Evolutionary conservation across 2,888 invertebrate genomes (phyloP).

Genomic region (Rhingia campestris): DNA sequence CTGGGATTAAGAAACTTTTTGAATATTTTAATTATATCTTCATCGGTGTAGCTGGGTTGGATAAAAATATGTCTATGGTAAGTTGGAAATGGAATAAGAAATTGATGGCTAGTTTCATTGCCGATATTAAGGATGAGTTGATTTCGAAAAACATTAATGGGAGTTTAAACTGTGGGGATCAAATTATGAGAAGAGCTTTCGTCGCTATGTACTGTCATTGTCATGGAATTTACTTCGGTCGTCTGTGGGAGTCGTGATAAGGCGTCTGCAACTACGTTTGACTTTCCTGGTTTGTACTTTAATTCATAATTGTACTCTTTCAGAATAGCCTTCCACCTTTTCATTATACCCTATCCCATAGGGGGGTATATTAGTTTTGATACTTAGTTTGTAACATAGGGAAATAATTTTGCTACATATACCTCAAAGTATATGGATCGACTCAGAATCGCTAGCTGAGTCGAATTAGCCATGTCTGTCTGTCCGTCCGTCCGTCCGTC

Average conservation of each 20-base stretch:
- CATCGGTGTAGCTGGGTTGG: constrained; percentile 5
- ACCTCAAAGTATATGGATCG: too few relatives aligned
- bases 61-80: constrained; percentile 12
- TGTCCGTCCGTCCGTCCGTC: too few relatives aligned
- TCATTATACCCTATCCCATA: too few relatives aligned
- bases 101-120: background rate
- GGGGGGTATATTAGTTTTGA: too few relatives aligned
- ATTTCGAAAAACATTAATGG: constrained; percentile 38
- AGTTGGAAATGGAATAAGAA: background rate
- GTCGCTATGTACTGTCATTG: constrained; percentile 18
- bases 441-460: too few relatives aligned
- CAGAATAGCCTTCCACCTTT: background rate
- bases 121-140: constrained; percentile 31
- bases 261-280: background rate
- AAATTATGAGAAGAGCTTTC: constrained; percentile 1
- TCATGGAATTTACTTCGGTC: constrained; percentile 25
- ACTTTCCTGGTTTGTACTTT: too few relatives aligned
- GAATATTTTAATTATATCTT: background rate
- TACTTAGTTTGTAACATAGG: too few relatives aligned
- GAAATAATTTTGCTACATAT: too few relatives aligned
- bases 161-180: constrained; percentile 8
- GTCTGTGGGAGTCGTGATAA: constrained; percentile 17
- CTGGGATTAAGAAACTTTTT: constrained; percentile 12
- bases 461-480: too few relatives aligned
- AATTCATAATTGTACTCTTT: too few relatives aligned